Base-by-base conservation (phyloP, 2,888 invertebrate species). In the Monoplex corrugatus region DNA sequence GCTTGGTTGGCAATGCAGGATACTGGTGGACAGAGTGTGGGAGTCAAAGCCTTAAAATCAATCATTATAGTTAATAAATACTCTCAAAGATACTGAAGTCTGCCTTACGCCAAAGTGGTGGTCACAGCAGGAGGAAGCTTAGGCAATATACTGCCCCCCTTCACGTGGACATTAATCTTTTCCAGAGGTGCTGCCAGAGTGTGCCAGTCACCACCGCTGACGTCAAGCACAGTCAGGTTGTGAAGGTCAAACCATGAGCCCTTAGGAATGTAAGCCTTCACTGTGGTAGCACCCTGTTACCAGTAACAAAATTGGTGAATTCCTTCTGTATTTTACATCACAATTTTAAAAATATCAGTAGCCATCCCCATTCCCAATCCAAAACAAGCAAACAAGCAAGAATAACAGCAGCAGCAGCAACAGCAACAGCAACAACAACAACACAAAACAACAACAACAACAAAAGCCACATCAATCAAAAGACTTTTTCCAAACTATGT, bases 131-230 rank as follows among this genome's bases (percentile, higher is more conserved):
- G 97, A 91, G 96, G 96, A 89, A 94, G 93, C 38, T 92, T 90
- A 0, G 98, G 97, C 2, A 90, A 45, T 28, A 87, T 87, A 63
- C 82, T 82, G 40, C 87, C 87, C 1, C 98, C 98, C 95, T 98
- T 96, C 23, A 97, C 96, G 83, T 95, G 95, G 8, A 97, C 94
- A 13, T 97, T 97, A 91, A 97, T 97, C 2, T 96, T 97, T 93
- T 97, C 97, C 45, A 97, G 92, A 13, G 97, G 97, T 5, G 97
- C 97, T 19, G 96, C 94, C 32, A 97, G 95, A 0, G 94, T 94
- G 19, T 92, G 89, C 10, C 96, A 96, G 93, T 96, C 89, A 5
- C 83, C 83, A 35, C 92, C 93, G 50, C 92, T 87, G 28, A 92
- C 91, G 44, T 89, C 89, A 13, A 93, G 89, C 63, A 89, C 72